These are phyloP conservation scores for Cotesia glomerata DNA, from an alignment of 1,140 invertebrate genomes.

Conservation along the genomic window DNA sequence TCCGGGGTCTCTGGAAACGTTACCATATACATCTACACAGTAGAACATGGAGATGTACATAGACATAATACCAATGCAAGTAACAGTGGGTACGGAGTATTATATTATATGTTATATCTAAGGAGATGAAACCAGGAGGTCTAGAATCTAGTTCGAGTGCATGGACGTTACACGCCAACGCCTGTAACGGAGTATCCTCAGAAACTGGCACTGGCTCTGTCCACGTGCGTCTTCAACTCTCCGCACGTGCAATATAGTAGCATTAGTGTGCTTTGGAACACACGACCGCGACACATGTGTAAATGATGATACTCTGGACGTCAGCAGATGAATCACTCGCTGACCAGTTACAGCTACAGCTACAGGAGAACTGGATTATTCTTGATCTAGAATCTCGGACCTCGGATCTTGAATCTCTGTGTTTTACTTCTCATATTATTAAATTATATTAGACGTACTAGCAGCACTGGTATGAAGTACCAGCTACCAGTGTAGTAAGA, in stretches of 20 bases:
- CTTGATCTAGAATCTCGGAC: not conserved
- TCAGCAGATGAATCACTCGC: not conserved
- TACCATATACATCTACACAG: no score
- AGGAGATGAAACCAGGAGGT: conserved; percentile 42
- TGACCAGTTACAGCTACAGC: not conserved
- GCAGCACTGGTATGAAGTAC: no score
- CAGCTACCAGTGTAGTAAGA: no score
- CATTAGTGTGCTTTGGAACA: not conserved
- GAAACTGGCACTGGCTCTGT: not conserved
- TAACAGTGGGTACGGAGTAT: no score
- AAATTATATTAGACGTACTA: no score
- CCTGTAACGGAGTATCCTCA: not conserved
- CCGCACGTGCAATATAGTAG: conserved; percentile 4
- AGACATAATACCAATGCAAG: conserved; percentile 1
- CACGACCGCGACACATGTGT: not conserved
- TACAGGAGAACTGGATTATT: no score
- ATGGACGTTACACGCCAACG: not conserved
- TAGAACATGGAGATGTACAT: no score
- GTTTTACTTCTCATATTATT: no score
- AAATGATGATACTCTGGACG: not conserved
- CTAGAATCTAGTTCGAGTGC: not conserved
- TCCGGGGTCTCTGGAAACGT: conserved; percentile 21
- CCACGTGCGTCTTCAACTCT: conserved; percentile 8
- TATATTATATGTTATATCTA: conserved; percentile 38
- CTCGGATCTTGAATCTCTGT: no score